Percentiles rank a stretch among this genome's conserved stretches.
These are phyloP conservation scores for Drosophila kohkoa DNA, from an alignment of 1,140 invertebrate species.

Conservation along the genomic window DNA sequence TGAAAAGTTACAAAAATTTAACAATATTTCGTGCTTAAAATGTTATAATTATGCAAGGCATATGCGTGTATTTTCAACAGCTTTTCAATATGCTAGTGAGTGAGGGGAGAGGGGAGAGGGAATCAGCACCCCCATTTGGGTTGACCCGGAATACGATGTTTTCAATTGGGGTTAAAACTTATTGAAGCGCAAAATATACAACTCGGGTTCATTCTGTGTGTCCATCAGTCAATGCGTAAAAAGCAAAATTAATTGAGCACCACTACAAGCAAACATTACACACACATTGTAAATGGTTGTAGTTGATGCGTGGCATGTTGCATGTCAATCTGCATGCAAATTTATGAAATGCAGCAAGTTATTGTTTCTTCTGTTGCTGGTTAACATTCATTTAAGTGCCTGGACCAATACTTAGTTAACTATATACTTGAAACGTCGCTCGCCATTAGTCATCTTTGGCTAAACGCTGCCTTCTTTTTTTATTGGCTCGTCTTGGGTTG, in stretches of 20 bases:
- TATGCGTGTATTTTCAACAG: slow-evolving; percentile 73
- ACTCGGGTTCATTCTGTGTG: slow-evolving; percentile 11
- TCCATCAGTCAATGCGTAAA: slow-evolving; percentile 44
- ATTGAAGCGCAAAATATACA: slow-evolving; percentile 57
- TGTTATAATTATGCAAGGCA: slow-evolving; percentile 71
- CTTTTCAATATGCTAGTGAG: slow-evolving; percentile 49
- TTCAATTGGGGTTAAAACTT: slow-evolving; percentile 73
- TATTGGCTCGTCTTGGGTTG: slow-evolving; percentile 37
- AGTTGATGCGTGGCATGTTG: slow-evolving; percentile 19
- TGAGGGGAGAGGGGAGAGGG: neutral
- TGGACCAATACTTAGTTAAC: slow-evolving; percentile 57
- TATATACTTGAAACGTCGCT: slow-evolving; percentile 48
- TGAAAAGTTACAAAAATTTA: slow-evolving; percentile 70
- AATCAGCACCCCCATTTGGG: neutral
- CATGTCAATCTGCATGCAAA: slow-evolving; percentile 66
- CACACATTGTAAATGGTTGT: neutral
- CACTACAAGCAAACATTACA: slow-evolving; percentile 21
- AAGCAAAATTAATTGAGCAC: slow-evolving; percentile 62
- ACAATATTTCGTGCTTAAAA: slow-evolving; percentile 48
- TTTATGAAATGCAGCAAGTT: slow-evolving; percentile 44
- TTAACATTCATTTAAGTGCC: slow-evolving; percentile 57
- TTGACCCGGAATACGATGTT: slow-evolving; percentile 11
- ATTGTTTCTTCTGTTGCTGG: slow-evolving; percentile 31
- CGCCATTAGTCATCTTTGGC: slow-evolving; percentile 81
- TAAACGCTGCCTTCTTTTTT: slow-evolving; percentile 73